A percentile compares a stretch with the other conserved stretches of the same genome.
phyloP scores from a whole-genome alignment of 2,797 vertebrate species.

The Centroberyx gerrardi region DNA sequence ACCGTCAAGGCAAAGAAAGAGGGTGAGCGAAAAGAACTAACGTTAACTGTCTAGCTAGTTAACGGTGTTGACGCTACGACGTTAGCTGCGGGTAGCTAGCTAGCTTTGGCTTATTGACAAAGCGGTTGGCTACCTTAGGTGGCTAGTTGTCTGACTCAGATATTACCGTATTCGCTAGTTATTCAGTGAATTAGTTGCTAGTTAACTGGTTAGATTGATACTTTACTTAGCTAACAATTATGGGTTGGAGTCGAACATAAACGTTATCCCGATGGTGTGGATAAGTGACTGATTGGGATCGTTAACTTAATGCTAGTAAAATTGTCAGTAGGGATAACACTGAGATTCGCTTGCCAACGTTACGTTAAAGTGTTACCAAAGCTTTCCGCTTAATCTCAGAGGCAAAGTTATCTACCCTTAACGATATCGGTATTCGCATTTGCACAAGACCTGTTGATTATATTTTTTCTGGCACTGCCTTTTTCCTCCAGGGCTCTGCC shows the following conservation, averaged over 20 bases:
- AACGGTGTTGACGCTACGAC: conserved; percentile 2
- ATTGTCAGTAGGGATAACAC: no score
- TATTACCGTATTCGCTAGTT: no score
- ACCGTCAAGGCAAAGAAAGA: conserved; percentile 69
- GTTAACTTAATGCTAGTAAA: no score
- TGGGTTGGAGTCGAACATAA: no score
- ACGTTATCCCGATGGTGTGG: no score
- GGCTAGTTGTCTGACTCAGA: neutral
- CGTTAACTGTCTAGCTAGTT: conserved; percentile 18
- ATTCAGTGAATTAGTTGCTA: no score
- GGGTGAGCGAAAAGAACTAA: conserved; percentile 65
- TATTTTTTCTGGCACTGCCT: neutral
- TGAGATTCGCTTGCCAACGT: no score
- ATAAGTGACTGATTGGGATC: no score
- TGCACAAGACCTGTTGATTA: conserved; percentile 48
- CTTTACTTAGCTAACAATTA: no score
- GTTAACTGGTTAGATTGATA: no score
- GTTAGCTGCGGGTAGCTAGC: conserved; percentile 57
- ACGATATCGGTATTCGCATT: neutral
- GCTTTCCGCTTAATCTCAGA: neutral
- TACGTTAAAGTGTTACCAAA: no score
- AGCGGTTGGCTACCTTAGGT: neutral
- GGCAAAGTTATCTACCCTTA: neutral
- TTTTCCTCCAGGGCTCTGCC: neutral
- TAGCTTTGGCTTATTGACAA: conserved; percentile 53